Conservation (phyloP, 2,113 vertebrate species). For the Casuarius casuarius region DNA sequence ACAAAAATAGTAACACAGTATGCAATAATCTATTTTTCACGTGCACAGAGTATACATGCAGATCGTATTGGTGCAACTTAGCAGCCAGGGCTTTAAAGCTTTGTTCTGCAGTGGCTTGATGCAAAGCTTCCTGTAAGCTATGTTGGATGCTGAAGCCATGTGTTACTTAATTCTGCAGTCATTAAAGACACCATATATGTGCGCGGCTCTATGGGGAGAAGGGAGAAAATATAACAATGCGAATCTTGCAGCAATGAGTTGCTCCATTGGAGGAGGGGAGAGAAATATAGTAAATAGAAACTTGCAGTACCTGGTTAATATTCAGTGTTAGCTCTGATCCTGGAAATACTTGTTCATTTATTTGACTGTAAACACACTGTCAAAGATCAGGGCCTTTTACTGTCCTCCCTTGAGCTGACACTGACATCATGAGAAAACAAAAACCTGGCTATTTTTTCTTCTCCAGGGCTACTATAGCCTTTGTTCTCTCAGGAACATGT, state of each 20-base stretch:
- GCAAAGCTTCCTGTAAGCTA: neutral
- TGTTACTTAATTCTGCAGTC: neutral
- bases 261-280: neutral
- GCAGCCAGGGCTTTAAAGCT: neutral
- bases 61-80: neutral
- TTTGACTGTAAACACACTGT: neutral
- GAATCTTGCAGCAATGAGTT: neutral
- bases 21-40: neutral
- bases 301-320: neutral
- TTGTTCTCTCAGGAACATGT: neutral
- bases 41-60: neutral
- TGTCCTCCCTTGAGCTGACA: neutral
- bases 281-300: neutral
- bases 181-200: rapidly evolving
- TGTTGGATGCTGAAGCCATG: neutral
- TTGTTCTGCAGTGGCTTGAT: neutral
- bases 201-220: neutral
- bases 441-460: neutral
- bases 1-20: neutral
- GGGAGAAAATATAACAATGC: neutral
- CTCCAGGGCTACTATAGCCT: neutral
- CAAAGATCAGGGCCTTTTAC: neutral
- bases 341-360: neutral
- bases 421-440: neutral
- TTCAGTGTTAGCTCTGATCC: rapidly evolving